Base-by-base conservation (phyloP, 2,797 vertebrate species). In the Pipistrellus nathusii region DNA sequence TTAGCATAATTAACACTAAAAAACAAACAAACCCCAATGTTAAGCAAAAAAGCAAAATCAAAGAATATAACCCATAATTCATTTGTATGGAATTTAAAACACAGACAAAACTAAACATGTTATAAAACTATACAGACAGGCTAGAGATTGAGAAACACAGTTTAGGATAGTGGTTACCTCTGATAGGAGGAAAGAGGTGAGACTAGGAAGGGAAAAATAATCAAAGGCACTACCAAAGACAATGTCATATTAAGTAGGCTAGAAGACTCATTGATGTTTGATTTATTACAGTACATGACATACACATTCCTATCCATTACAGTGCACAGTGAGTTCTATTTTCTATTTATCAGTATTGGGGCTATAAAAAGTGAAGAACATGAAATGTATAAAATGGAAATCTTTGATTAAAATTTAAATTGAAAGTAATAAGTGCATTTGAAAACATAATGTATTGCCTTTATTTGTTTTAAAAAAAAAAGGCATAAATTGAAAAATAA, bases 401-500 rank as follows among this genome's bases (percentile, higher is more conserved):
- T 46, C 32, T 27, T 51, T 75, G 12, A 73, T 51, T 86, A 88
- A 94, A 91, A 91, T 82, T 80, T 87, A 84, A 95, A 84, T 78
- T 3, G 91, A 90, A 90, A 85, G 23, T 82, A 78, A 73, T 55
- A 83, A 5, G 0, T 48, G 51, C 13, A 59, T 55, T 53, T 66
- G 30, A 93, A 84, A 93, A 82, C 14, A 64, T 85, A 72, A 91
- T 13, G 46, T 62, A 89, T 6, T 41, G 8, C 3, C 14, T 68
- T 93, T 32, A 53, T 53, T 35, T 55, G 35, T 44, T 86, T 78
- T n/a, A n/a, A n/a, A 38, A 12, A 73, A 76, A 68, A 68, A 86
- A 93, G 48, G 18, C 2, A 78, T 48, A 32, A 6, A 51, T 6
- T 27, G 44, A 94, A 85, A 92, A 94, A 84, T n/a, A 91, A 73